phyloP scores from a whole-genome alignment of 2,113 vertebrate species.

The Morone saxatilis region DNA sequence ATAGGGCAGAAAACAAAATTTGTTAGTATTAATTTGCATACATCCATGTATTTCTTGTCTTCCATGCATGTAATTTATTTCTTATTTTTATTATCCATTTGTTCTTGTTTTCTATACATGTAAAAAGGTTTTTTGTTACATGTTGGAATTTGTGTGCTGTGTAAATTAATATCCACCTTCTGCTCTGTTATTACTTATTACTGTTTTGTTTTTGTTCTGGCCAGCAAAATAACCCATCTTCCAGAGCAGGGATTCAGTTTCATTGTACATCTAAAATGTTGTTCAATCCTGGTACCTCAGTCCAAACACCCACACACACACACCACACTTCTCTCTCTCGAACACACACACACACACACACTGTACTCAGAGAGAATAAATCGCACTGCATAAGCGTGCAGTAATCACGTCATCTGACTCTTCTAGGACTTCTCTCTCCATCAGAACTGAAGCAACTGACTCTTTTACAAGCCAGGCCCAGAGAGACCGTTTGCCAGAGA shows the following conservation, averaged over 20 bases:
- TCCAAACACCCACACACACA: background rate
- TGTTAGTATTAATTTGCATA: background rate
- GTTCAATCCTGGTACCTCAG: background rate
- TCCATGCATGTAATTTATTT: background rate
- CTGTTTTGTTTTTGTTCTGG: slow-evolving; percentile 17
- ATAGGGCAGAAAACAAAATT: too few species aligned
- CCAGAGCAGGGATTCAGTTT: slow-evolving; percentile 16
- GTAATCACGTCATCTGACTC: slow-evolving; percentile 24
- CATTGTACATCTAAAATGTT: background rate
- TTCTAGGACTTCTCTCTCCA: slow-evolving; percentile 1
- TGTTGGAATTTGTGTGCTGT: background rate
- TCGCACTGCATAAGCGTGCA: background rate
- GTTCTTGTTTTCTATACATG: background rate
- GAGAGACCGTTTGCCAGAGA: slow-evolving; percentile 5
- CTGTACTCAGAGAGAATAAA: slow-evolving; percentile 1
- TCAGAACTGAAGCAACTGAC: background rate
- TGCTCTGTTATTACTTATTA: slow-evolving; percentile 15
- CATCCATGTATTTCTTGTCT: background rate
- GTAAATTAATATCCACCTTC: background rate
- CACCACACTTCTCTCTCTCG: too few species aligned
- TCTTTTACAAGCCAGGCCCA: slow-evolving; percentile 7
- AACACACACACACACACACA: background rate
- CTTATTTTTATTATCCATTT: background rate
- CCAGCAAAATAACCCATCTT: slow-evolving; percentile 12
- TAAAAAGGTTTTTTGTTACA: background rate